A percentile compares a stretch with the other conserved stretches of the same genome.
These are phyloP conservation scores for Melanostoma mellinum DNA, from an alignment of 2,888 invertebrate species.

Conservation along the genomic window DNA sequence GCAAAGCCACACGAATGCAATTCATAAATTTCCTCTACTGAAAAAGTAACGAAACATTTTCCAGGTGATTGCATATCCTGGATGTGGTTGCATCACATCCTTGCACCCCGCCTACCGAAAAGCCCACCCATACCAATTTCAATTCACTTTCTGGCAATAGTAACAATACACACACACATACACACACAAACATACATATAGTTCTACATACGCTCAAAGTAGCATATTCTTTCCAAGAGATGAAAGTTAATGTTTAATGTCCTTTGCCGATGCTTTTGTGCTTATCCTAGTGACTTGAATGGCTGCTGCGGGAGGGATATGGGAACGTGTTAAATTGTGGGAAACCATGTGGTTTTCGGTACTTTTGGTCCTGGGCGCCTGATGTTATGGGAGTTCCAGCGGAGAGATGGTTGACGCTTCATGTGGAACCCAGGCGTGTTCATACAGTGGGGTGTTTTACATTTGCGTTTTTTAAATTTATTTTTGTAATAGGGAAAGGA, in stretches of 20 bases:
- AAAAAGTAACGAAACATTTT: constrained; percentile 65
- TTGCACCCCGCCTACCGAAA: constrained; percentile 31
- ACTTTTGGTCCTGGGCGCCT: constrained; percentile 55
- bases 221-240: constrained; percentile 36
- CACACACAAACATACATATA: background rate
- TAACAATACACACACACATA: background rate
- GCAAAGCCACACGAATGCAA: constrained; percentile 70
- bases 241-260: constrained; percentile 70
- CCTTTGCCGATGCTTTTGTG: constrained; percentile 53
- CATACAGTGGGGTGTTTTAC: constrained; percentile 15
- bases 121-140: constrained; percentile 28
- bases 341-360: constrained; percentile 52
- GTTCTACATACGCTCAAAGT: background rate
- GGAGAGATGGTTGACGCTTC: constrained; percentile 41
- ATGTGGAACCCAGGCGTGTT: constrained; percentile 8
- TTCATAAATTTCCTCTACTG: constrained; percentile 62
- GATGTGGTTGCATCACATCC: constrained; percentile 58
- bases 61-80: constrained; percentile 71
- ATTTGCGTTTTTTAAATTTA: constrained; percentile 2
- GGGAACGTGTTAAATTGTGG: constrained; percentile 61
- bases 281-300: constrained; percentile 49
- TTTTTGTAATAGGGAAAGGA: constrained; percentile 15
- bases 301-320: constrained; percentile 32
- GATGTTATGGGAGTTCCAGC: constrained; percentile 46
- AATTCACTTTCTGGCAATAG: constrained; percentile 65